Percentiles rank a stretch among this genome's conserved stretches.
Conservation (phyloP, 1,140 invertebrate genomes). For the Macrotrachela quadricornifera region DNA sequence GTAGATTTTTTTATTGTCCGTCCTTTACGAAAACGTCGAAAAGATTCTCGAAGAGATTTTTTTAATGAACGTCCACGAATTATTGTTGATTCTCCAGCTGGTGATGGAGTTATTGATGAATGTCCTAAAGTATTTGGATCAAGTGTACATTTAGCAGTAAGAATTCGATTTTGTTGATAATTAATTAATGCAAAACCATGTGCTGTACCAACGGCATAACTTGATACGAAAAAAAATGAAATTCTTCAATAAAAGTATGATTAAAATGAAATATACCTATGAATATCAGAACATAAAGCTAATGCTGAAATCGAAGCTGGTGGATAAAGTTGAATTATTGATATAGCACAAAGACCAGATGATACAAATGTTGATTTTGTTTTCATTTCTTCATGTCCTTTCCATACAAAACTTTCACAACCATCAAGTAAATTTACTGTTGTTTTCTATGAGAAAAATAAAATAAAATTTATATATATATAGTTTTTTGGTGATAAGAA, state of each 20-base stretch:
- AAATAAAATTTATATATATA: no score
- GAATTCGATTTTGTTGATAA: conserved; percentile 49
- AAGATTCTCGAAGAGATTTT: conserved; percentile 80
- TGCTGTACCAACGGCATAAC: conserved; percentile 67
- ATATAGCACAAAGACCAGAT: conserved; percentile 50
- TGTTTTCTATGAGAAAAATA: no score
- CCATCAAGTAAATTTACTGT: no score
- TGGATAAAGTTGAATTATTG: conserved; percentile 63
- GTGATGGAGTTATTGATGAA: not conserved
- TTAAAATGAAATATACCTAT: no score
- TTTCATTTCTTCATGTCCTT: conserved; percentile 66
- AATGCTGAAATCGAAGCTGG: conserved; percentile 75
- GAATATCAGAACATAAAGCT: conserved; percentile 21
- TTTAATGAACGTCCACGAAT: conserved; percentile 83
- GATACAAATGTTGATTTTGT: conserved; percentile 25
- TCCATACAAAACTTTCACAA: conserved; percentile 51
- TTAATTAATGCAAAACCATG: conserved; percentile 78
- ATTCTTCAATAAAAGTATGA: conserved; percentile 18
- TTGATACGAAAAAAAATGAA: conserved; percentile 1
- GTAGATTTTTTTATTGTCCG: conserved; percentile 42
- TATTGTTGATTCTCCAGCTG: conserved; percentile 39
- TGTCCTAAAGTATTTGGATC: conserved; percentile 39
- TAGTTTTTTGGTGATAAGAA: no score
- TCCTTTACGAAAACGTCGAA: conserved; percentile 65
- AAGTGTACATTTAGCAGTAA: conserved; percentile 68